Evolutionary conservation across 2,113 vertebrate genomes (phyloP).

Genomic region (Lepus europaeus): DNA sequence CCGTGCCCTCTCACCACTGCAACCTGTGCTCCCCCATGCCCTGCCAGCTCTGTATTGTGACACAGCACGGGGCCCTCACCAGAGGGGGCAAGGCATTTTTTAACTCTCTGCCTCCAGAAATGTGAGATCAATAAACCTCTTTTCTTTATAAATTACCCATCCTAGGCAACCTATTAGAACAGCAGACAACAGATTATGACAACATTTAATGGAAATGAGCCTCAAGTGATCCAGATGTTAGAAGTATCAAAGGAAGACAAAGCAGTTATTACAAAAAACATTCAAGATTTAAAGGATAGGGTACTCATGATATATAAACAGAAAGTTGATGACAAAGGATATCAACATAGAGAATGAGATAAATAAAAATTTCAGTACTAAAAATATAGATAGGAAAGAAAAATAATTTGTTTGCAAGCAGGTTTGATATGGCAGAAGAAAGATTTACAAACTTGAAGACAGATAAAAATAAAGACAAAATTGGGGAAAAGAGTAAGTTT

Average conservation of each 20-base stretch:
- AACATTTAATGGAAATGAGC: not conserved
- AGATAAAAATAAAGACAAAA: not conserved
- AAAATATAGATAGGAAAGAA: not conserved
- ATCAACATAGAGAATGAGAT: not conserved
- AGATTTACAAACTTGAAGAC: not conserved
- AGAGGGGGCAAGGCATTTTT: not conserved
- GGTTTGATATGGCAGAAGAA: not conserved
- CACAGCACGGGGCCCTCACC: rapidly evolving
- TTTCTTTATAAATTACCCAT: not conserved
- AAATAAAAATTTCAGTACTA: not conserved
- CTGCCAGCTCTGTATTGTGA: not conserved
- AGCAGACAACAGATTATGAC: not conserved
- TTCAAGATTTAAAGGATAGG: not conserved
- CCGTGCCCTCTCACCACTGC: not conserved
- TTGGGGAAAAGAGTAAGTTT: not conserved
- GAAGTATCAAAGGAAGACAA: not conserved
- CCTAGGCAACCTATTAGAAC: not conserved
- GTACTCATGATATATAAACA: not conserved
- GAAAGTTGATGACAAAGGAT: not conserved
- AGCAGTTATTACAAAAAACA: not conserved
- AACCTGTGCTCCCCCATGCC: too few relatives aligned
- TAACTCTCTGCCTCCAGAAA: not conserved
- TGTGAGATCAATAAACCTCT: not conserved
- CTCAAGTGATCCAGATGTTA: not conserved
- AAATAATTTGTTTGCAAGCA: not conserved